phyloP scores from a whole-genome alignment of 2,113 vertebrate species.

The Canis aureus region DNA sequence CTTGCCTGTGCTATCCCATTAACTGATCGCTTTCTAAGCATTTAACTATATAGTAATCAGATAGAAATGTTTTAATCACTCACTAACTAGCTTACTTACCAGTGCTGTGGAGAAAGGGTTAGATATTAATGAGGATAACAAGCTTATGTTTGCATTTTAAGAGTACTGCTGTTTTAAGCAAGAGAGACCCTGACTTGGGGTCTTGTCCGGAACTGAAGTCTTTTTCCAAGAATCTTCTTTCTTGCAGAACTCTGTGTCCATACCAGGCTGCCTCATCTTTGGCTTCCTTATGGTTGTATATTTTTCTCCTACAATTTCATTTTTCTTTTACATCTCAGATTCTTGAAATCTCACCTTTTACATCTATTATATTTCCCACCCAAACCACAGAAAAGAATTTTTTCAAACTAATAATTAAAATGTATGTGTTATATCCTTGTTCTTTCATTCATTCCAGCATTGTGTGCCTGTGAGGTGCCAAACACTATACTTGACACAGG shows the following conservation, averaged over 20 bases:
- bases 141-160: slow-evolving; percentile 85
- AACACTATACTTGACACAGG: background rate
- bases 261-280: background rate
- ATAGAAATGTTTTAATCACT: slow-evolving; percentile 93
- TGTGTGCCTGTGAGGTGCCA: background rate
- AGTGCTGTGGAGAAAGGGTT: slow-evolving; percentile 87
- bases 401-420: background rate
- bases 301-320: background rate
- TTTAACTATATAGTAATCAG: slow-evolving; percentile 90
- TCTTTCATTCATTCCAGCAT: background rate
- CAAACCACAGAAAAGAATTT: background rate
- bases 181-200: slow-evolving; percentile 36
- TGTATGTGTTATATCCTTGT: fast-evolving
- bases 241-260: background rate
- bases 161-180: slow-evolving; percentile 61
- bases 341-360: background rate
- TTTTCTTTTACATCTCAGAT: background rate
- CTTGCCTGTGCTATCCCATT: slow-evolving; percentile 85
- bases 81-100: slow-evolving; percentile 89
- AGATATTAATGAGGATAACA: slow-evolving; percentile 90
- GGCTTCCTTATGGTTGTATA: background rate
- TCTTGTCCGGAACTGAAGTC: slow-evolving; percentile 56
- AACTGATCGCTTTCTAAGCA: slow-evolving; percentile 86
- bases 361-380: background rate
- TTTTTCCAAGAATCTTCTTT: background rate